Base-by-base conservation (phyloP, 1,140 invertebrate genomes). In the Bombus terrestris region DNA sequence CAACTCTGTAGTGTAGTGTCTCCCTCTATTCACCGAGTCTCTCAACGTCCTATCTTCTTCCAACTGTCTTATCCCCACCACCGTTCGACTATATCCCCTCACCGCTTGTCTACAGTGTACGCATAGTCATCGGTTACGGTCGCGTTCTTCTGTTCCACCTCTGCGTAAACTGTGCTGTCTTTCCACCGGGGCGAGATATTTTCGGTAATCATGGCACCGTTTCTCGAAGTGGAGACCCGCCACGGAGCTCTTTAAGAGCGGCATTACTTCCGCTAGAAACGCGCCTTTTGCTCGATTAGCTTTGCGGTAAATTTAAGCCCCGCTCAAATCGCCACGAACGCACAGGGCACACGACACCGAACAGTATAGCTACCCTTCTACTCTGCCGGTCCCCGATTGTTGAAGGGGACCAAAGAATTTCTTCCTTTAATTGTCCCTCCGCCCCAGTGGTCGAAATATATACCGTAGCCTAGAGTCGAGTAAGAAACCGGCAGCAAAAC, bases 221-320 rank as follows among this genome's bases (percentile, higher is more conserved):
- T 81, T 81, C 80, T 77, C 69, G 37, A 76, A 47, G 47, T 53
- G 18, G 18, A 53, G 47, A 18, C 37, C n/a, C 75, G n/a, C 47
- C 32, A 15, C 47, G 35, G 76, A 78, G 86, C 77, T 80, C 83
- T 83, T 90, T 91, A 89, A 91, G 78, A 82, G 83, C 85, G 88
- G 91, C 88, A 93, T 93, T 94, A 93, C 91, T 94, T 93, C 92
- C 90, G 93, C 94, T 94, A 94, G 94, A 91, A 94, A 93, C 89
- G 93, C 92, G 85, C 88, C 90, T 92, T 92, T 93, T 93, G 90
- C 89, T 93, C 93, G 93, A 94, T 94, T 94, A 94, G 93, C 93
- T 90, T 85, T 91, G 91, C 89, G 92, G 91, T 91, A 88, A 93
- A 93, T 93, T 94, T 89, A 89, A 92, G 91, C 89, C 89, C 86